Conservation (phyloP, 2,888 invertebrate genomes). For the Harmothoe impar region DNA sequence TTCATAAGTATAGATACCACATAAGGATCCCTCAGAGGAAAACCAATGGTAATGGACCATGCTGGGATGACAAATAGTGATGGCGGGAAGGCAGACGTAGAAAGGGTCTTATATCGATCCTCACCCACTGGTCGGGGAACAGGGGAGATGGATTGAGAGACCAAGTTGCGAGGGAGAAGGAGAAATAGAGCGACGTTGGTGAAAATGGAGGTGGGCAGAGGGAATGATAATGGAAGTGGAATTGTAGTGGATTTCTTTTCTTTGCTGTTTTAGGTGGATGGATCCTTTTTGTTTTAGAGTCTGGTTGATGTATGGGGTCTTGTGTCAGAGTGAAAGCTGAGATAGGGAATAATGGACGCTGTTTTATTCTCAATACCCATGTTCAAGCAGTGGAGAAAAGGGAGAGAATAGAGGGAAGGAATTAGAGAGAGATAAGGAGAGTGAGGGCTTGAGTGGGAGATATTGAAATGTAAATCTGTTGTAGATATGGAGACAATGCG, state of each 20-base stretch:
- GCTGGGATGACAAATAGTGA: conserved; percentile 42
- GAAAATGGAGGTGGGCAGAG: not conserved
- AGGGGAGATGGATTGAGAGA: not conserved
- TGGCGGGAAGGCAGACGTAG: not conserved
- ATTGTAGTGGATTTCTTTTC: not conserved
- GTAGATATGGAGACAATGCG: not conserved
- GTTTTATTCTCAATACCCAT: too few species aligned
- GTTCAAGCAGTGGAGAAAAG: not conserved
- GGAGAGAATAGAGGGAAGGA: not conserved
- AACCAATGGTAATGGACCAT: conserved; percentile 54
- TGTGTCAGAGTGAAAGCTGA: not conserved
- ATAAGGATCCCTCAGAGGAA: not conserved
- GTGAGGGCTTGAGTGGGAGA: too few species aligned
- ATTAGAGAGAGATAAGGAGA: not conserved
- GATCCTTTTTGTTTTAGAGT: not conserved
- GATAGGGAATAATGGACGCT: not conserved
- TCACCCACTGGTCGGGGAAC: not conserved
- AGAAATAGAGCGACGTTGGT: not conserved
- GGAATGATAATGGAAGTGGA: not conserved
- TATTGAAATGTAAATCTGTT: too few species aligned
- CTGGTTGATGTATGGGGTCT: not conserved
- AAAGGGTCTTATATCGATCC: conserved; percentile 30
- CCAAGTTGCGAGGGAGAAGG: not conserved
- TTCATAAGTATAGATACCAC: not conserved
- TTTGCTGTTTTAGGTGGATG: not conserved